Percentiles rank a stretch among this genome's conserved stretches.
These are phyloP conservation scores for Urocyon cinereoargenteus DNA, from an alignment of 2,797 vertebrate species.

Conservation along the genomic window DNA sequence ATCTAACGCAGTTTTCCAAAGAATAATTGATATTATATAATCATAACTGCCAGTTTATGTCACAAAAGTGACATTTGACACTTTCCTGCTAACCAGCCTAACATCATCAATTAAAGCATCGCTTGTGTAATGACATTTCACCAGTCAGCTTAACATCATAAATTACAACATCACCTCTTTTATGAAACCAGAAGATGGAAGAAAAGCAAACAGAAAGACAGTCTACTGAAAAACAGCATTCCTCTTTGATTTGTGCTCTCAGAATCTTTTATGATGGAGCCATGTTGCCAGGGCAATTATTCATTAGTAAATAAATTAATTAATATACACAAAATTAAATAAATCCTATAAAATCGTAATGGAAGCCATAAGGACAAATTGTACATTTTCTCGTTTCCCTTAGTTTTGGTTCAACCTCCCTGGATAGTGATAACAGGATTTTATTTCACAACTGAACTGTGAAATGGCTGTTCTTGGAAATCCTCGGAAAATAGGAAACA, in stretches of 20 bases:
- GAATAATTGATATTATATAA: constrained; percentile 90
- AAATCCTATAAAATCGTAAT: constrained; percentile 37
- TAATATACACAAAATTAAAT: background rate
- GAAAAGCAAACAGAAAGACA: background rate
- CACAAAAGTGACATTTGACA: constrained; percentile 87
- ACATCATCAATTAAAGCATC: constrained; percentile 88
- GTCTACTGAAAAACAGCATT: constrained; percentile 37
- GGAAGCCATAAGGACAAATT: constrained; percentile 44
- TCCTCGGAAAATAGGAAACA: constrained; percentile 75
- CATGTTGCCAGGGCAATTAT: constrained; percentile 23
- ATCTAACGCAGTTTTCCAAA: constrained; percentile 85
- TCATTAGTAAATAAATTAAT: constrained; percentile 51
- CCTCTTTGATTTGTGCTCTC: constrained; percentile 23
- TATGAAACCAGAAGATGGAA: constrained; percentile 78
- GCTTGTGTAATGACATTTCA: constrained; percentile 86
- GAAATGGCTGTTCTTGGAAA: constrained; percentile 72
- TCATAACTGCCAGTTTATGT: constrained; percentile 89
- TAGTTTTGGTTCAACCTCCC: constrained; percentile 65
- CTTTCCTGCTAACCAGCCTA: constrained; percentile 85
- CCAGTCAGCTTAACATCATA: constrained; percentile 82
- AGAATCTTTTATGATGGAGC: background rate
- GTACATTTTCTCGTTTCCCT: constrained; percentile 51
- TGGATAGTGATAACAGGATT: constrained; percentile 40
- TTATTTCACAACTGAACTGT: constrained; percentile 74
- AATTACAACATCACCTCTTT: constrained; percentile 87